These are phyloP conservation scores for Noctua pronuba DNA, from an alignment of 2,888 invertebrate species.

Conservation along the genomic window DNA sequence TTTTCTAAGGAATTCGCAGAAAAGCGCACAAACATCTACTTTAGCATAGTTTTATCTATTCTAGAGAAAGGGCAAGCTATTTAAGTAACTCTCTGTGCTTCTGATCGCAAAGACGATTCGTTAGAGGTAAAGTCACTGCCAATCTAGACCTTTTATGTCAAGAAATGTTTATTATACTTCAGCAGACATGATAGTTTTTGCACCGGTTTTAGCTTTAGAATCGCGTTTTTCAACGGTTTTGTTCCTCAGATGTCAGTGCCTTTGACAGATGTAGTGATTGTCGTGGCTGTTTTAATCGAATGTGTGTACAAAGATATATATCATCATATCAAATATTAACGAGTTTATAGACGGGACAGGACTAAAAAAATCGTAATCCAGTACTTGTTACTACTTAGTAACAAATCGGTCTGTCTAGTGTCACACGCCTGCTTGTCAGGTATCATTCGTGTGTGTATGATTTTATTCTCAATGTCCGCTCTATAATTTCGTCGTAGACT, in stretches of 20 bases:
- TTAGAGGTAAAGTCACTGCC: neutral
- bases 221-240: neutral
- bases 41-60: neutral
- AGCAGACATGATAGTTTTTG: neutral
- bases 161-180: neutral
- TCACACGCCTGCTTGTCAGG: too few species aligned
- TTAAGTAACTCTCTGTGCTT: neutral
- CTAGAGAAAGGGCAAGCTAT: neutral
- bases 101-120: neutral
- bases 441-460: too few species aligned
- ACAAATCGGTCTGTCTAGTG: too few species aligned
- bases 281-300: neutral
- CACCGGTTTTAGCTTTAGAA: neutral
- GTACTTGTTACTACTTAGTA: too few species aligned
- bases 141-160: neutral
- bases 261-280: neutral
- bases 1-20: slow-evolving; percentile 37
- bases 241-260: neutral
- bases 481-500: neutral
- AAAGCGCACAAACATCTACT: slow-evolving; percentile 19
- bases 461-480: too few species aligned
- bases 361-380: too few species aligned
- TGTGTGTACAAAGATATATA: neutral
- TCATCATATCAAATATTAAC: too few species aligned
- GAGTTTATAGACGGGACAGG: too few species aligned